A percentile compares a stretch with the other conserved stretches of the same genome.
Evolutionary conservation across 2,797 vertebrate species (phyloP).

Genomic region (Oryzias sinensis): DNA sequence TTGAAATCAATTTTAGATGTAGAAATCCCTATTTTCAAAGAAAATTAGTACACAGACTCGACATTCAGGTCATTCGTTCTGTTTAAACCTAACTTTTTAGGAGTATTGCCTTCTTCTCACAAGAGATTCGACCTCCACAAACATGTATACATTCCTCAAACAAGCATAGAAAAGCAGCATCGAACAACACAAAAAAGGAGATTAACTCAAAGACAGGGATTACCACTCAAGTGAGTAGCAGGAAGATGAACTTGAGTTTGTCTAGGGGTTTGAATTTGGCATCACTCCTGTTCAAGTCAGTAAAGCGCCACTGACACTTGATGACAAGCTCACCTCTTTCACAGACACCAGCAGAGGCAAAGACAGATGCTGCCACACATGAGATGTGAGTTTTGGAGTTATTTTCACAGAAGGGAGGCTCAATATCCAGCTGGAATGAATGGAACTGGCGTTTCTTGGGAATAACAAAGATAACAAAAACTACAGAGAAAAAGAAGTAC

Average conservation of each 20-base stretch:
- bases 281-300: constrained; percentile 51
- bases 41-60: no score
- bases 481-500: not conserved
- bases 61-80: constrained; percentile 4
- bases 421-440: constrained; percentile 25
- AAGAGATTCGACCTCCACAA: constrained; percentile 52
- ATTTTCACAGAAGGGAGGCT: constrained; percentile 34
- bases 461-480: constrained; percentile 18
- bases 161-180: constrained; percentile 27
- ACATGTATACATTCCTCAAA: constrained; percentile 1
- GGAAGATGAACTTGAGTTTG: constrained; percentile 54
- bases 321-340: constrained; percentile 50
- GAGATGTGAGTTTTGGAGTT: constrained; percentile 23
- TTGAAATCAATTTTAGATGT: no score
- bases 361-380: constrained; percentile 37
- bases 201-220: constrained; percentile 69
- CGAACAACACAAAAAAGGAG: constrained; percentile 61
- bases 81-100: constrained; percentile 8
- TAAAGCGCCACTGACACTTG: constrained; percentile 43
- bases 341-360: constrained; percentile 43
- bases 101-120: constrained; percentile 31
- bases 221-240: constrained; percentile 62
- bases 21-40: no score
- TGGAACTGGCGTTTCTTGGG: constrained; percentile 15
- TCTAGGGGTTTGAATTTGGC: constrained; percentile 55